These are phyloP conservation scores for Alcedo atthis DNA, from an alignment of 2,797 vertebrate species.

Conservation along the genomic window DNA sequence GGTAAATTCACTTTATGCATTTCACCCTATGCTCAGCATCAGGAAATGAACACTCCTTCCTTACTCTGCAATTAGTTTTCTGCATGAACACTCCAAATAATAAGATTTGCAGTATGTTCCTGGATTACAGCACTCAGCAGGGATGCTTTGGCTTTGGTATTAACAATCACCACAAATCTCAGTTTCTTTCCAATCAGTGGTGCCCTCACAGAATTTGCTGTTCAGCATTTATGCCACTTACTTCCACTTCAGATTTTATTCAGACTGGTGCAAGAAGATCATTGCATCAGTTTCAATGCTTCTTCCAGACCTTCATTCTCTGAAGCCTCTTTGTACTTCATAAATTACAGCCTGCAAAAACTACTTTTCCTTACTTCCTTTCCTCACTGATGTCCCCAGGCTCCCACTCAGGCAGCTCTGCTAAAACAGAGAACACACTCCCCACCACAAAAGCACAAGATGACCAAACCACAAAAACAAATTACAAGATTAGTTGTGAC, in stretches of 20 bases:
- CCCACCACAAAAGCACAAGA: background rate
- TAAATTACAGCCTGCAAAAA: background rate
- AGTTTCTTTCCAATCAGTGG: slow-evolving; percentile 18
- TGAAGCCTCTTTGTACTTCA: background rate
- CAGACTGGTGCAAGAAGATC: background rate
- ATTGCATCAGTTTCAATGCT: background rate
- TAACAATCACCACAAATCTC: slow-evolving; percentile 18
- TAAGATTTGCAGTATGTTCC: background rate
- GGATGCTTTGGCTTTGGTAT: slow-evolving; percentile 9
- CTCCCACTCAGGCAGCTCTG: background rate
- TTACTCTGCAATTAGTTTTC: slow-evolving; percentile 18
- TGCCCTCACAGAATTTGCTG: background rate
- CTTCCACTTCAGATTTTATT: slow-evolving; percentile 32
- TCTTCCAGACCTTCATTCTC: background rate
- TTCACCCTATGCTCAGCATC: background rate
- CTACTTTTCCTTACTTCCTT: background rate
- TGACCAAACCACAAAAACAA: background rate
- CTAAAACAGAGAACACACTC: background rate
- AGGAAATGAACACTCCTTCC: background rate
- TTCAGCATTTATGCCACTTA: slow-evolving; percentile 12
- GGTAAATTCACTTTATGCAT: background rate
- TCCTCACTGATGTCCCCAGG: background rate
- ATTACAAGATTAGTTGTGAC: background rate
- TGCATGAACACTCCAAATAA: slow-evolving; percentile 22
- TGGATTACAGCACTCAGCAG: slow-evolving; percentile 1